Conservation (phyloP, 2,113 vertebrate species). For the Mirza zaza region DNA sequence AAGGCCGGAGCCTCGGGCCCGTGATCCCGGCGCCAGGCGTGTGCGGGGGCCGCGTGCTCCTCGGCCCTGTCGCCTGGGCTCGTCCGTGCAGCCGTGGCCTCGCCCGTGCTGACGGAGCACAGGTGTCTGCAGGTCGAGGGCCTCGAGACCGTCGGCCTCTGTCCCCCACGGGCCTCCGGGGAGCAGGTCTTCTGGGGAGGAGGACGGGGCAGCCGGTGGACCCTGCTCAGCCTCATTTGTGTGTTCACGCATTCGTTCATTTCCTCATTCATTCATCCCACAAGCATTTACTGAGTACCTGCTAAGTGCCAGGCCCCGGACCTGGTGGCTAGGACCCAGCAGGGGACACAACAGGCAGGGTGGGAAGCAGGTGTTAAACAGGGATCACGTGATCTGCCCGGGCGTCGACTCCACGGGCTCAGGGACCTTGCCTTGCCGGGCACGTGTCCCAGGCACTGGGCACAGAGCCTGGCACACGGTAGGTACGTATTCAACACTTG, state of each 20-base stretch:
- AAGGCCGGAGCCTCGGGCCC: too few species aligned
- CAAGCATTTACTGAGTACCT: neutral
- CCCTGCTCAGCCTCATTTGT: neutral
- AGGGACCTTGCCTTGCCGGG: neutral
- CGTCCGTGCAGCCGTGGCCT: neutral
- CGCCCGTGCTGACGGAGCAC: neutral
- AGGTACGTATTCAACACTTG: neutral
- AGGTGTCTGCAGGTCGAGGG: neutral
- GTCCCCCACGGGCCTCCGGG: neutral
- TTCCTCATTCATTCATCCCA: neutral
- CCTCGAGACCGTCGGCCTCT: neutral
- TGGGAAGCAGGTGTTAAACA: neutral
- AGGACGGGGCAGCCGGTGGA: neutral
- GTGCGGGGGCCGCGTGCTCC: neutral
- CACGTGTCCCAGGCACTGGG: neutral
- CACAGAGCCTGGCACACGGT: neutral
- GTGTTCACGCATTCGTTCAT: fast-evolving
- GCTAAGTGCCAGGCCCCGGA: neutral
- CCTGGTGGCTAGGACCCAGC: neutral
- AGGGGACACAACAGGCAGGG: neutral
- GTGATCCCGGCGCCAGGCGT: fast-evolving
- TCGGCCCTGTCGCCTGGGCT: neutral
- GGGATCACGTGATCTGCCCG: neutral
- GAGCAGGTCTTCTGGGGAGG: neutral
- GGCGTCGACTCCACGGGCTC: neutral